A percentile compares a stretch with the other conserved stretches of the same genome.
Conservation (phyloP, 2,797 vertebrate species). For the Calcarius lapponicus region DNA sequence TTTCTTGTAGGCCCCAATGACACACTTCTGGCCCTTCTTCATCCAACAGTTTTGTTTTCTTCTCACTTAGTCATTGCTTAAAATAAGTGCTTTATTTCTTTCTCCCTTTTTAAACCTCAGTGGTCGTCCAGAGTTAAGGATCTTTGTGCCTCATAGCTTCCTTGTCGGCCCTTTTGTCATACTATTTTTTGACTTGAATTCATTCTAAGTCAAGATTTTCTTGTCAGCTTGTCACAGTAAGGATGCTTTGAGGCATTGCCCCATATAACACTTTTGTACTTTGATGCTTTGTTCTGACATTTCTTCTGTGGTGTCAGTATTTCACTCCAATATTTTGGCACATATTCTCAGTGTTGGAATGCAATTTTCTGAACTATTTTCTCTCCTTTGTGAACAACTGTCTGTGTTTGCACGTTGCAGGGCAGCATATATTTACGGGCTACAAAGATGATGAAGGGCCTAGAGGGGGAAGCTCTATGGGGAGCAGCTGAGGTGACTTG, state of each 20-base stretch:
- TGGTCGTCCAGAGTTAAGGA: neutral
- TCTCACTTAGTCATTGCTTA: neutral
- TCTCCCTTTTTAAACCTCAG: neutral
- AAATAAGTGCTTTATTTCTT: neutral
- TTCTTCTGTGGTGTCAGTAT: neutral
- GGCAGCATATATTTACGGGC: neutral
- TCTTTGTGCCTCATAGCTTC: neutral
- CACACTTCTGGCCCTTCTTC: neutral
- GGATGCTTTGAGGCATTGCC: neutral
- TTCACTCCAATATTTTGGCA: neutral
- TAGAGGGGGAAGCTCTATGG: fast-evolving
- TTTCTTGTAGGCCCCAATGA: neutral
- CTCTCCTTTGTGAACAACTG: neutral
- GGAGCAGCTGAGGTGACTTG: neutral
- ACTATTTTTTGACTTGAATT: neutral
- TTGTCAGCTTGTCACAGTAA: neutral
- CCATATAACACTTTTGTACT: neutral
- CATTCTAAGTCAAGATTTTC: neutral
- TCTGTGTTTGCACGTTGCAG: fast-evolving
- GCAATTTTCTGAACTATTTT: neutral
- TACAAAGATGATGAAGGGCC: neutral
- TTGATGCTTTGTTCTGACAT: neutral
- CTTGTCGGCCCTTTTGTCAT: neutral
- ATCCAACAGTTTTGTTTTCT: neutral
- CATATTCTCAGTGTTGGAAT: neutral